These are phyloP conservation scores for Tetramorium alpestre DNA, from an alignment of 1,140 invertebrate species.

Conservation along the genomic window DNA sequence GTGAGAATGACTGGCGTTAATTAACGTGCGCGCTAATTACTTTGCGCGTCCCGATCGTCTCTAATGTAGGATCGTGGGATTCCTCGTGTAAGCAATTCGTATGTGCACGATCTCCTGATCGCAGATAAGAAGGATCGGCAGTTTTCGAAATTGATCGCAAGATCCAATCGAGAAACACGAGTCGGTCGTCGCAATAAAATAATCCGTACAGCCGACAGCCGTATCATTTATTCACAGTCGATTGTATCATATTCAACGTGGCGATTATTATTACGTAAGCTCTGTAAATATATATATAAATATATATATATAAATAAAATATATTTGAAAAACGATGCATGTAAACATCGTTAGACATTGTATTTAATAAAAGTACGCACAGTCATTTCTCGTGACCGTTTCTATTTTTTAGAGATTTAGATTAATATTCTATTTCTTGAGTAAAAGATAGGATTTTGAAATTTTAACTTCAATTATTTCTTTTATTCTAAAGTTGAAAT, in stretches of 20 bases:
- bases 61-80: neutral
- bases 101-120: neutral
- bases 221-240: conserved; percentile 50
- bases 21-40: conserved; percentile 19
- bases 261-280: conserved; percentile 61
- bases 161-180: conserved; percentile 6
- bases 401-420: too few relatives aligned
- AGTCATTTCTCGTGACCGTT: too few relatives aligned
- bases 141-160: conserved; percentile 5
- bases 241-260: conserved; percentile 65
- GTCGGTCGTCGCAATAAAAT: conserved; percentile 30
- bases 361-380: neutral
- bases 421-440: too few relatives aligned
- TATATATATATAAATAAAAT: conserved; percentile 67
- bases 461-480: too few relatives aligned
- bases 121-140: neutral
- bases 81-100: conserved; percentile 12
- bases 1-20: neutral
- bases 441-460: too few relatives aligned
- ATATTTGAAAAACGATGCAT: conserved; percentile 64
- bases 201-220: conserved; percentile 54
- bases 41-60: conserved; percentile 8
- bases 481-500: too few relatives aligned
- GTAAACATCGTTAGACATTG: neutral
- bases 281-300: conserved; percentile 50